Evolutionary conservation across 2,888 invertebrate species (phyloP).

Genomic region (Drosophila sordidapex): DNA sequence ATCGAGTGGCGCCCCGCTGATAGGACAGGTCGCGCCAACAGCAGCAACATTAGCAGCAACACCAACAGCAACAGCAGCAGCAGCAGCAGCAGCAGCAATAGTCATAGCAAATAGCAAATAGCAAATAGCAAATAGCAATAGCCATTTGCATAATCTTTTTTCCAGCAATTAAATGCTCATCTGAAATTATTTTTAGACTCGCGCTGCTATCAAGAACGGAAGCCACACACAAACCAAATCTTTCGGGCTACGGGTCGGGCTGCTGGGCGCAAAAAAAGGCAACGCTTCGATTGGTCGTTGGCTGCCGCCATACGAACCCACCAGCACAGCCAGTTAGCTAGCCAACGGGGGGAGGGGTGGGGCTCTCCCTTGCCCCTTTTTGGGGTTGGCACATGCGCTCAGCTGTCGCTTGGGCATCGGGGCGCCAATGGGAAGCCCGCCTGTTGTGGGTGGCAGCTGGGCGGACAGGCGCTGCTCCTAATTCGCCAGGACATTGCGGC

Average conservation of each 20-base stretch:
- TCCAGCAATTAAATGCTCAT: constrained; percentile 41
- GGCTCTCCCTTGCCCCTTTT: neutral
- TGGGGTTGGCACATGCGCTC: constrained; percentile 50
- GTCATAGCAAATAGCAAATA: neutral
- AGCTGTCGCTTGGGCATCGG: neutral
- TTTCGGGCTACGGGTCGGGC: constrained; percentile 25
- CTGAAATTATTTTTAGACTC: constrained; percentile 41
- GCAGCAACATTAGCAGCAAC: neutral
- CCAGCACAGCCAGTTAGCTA: neutral
- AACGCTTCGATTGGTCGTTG: constrained; percentile 63
- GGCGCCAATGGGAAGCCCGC: constrained; percentile 66
- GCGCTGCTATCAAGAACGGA: constrained; percentile 48
- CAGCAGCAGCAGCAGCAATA: neutral
- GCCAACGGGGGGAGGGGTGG: constrained; percentile 9
- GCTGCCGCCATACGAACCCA: constrained; percentile 6
- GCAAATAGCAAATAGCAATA: constrained; percentile 1
- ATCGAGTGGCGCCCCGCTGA: constrained; percentile 44
- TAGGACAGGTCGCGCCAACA: constrained; percentile 49
- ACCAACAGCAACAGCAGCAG: neutral
- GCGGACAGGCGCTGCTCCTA: constrained; percentile 24
- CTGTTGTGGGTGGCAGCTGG: constrained; percentile 45
- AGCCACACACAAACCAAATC: constrained; percentile 39
- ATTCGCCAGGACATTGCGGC: constrained; percentile 23
- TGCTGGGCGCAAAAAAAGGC: constrained; percentile 30
- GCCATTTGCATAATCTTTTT: constrained; percentile 27